These are phyloP conservation scores for Mastigias papua DNA, from an alignment of 30 jellyfish, hydroid and myxozoan genomes.

Conservation along the genomic window DNA sequence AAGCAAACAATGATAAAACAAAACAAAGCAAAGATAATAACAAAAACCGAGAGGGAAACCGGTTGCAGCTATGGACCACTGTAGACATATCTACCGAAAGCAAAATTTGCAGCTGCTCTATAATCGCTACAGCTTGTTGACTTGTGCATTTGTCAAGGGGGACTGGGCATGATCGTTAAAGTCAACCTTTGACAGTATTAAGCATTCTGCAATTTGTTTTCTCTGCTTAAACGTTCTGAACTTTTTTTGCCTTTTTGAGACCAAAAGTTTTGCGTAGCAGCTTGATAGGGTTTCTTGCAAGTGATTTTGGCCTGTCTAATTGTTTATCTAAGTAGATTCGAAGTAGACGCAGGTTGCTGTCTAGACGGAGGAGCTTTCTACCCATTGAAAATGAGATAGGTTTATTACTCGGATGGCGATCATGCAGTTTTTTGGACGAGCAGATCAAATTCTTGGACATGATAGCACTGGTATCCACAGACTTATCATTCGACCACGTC, in stretches of 20 bases:
- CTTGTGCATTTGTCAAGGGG: conserved; percentile 28
- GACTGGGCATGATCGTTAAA: conserved; percentile 34
- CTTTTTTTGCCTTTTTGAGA: conserved; percentile 5
- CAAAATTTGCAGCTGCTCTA: conserved; percentile 48
- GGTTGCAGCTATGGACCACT: no score
- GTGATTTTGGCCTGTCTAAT: conserved; percentile 43
- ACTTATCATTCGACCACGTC: no score
- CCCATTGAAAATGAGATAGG: no score
- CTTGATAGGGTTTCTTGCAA: conserved; percentile 47
- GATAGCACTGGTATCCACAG: no score
- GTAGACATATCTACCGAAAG: conserved; percentile 4
- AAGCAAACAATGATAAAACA: no score
- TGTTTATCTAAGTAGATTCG: conserved; percentile 33
- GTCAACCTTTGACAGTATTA: conserved; percentile 18
- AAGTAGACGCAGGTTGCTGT: conserved; percentile 18
- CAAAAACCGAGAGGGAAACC: no score
- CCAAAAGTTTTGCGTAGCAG: conserved; percentile 42
- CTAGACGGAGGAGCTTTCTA: neutral
- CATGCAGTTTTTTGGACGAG: no score
- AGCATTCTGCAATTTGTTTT: conserved; percentile 25
- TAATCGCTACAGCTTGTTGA: conserved; percentile 32
- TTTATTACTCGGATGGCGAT: no score
- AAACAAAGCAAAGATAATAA: no score
- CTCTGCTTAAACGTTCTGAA: conserved; percentile 42
- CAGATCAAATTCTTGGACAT: no score